phyloP scores from a whole-genome alignment of 2,797 vertebrate genomes.

The Heterohyrax brucei region DNA sequence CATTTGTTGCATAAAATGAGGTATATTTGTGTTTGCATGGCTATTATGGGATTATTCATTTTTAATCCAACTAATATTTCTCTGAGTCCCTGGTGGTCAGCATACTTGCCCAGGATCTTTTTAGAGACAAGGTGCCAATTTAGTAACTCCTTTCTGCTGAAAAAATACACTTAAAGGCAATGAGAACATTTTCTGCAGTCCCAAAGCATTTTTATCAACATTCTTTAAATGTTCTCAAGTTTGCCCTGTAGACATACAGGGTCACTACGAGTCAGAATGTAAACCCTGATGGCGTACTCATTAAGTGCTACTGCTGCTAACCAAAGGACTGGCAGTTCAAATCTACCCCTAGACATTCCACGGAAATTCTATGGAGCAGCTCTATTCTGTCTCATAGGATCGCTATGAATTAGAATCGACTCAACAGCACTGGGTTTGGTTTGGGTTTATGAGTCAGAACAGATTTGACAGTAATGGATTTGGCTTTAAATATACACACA shows the following conservation, averaged over 20 bases:
- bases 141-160: slow-evolving; percentile 62
- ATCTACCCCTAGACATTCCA: no score
- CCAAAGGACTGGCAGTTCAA: no score
- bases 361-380: no score
- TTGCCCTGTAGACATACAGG: neutral
- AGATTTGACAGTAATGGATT: no score
- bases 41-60: slow-evolving; percentile 64
- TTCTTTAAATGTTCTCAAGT: slow-evolving; percentile 3
- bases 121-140: slow-evolving; percentile 7
- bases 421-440: no score
- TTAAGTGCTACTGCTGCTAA: no score
- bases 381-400: no score
- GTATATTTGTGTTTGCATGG: slow-evolving; percentile 67
- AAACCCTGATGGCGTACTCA: no score
- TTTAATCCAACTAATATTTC: slow-evolving; percentile 48
- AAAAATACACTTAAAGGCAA: slow-evolving; percentile 55
- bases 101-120: neutral
- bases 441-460: no score
- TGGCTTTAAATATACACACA: no score
- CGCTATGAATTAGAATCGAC: no score
- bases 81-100: slow-evolving; percentile 28
- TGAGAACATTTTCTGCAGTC: slow-evolving; percentile 28
- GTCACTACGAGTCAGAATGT: no score
- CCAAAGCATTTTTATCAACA: slow-evolving; percentile 50
- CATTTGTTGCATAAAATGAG: slow-evolving; percentile 74